These are phyloP conservation scores for Philereme vetulata DNA, from an alignment of 2,888 invertebrate species.

Conservation along the genomic window DNA sequence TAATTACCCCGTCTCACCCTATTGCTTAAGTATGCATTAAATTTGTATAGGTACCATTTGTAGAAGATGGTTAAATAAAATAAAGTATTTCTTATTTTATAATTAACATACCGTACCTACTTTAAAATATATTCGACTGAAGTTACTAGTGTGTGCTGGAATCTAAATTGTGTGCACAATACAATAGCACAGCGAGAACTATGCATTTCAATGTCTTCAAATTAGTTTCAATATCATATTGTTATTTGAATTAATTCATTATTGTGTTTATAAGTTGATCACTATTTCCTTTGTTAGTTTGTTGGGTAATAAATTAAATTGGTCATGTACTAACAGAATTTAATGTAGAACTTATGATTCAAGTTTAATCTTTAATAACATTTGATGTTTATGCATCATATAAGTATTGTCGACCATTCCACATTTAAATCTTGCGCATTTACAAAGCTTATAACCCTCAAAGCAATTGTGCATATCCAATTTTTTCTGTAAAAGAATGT, in stretches of 20 bases:
- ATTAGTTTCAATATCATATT: not conserved
- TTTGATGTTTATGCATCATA: constrained; percentile 2
- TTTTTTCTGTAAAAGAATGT: no score
- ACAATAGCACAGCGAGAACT: constrained; percentile 56
- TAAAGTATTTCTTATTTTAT: constrained; percentile 10
- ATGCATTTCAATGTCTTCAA: constrained; percentile 25
- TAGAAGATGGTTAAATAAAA: constrained; percentile 2
- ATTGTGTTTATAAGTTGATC: not conserved
- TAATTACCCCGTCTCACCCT: no score
- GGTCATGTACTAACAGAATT: not conserved
- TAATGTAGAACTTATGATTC: constrained; percentile 1
- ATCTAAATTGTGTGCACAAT: constrained; percentile 56
- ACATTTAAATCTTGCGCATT: constrained; percentile 31
- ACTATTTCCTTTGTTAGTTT: no score
- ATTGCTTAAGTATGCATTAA: no score
- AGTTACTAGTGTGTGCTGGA: constrained; percentile 42
- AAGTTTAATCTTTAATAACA: constrained; percentile 37
- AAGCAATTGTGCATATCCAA: not conserved
- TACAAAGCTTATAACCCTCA: constrained; percentile 8
- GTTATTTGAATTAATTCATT: not conserved
- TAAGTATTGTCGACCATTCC: constrained; percentile 43
- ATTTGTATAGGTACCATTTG: not conserved
- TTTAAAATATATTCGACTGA: constrained; percentile 37
- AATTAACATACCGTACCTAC: not conserved
- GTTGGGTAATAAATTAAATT: not conserved